These are phyloP conservation scores for Liasis olivaceus DNA, from an alignment of 2,797 vertebrate species.

Conservation along the genomic window DNA sequence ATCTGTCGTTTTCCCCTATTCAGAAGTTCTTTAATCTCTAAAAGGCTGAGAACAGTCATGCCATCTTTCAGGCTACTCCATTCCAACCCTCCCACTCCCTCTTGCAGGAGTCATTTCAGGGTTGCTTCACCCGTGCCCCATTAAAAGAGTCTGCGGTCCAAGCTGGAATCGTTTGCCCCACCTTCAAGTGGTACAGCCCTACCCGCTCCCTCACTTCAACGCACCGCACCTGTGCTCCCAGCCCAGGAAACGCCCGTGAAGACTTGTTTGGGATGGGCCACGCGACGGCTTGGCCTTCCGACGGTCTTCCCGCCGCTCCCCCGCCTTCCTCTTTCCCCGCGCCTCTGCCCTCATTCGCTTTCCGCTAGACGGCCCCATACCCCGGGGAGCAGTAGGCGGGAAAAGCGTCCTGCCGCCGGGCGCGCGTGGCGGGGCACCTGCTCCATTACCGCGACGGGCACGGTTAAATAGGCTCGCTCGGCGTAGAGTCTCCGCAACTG, in stretches of 20 bases:
- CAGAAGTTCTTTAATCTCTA: neutral
- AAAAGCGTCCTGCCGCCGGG: neutral
- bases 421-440: neutral
- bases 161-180: neutral
- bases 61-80: neutral
- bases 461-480: slow-evolving; percentile 6
- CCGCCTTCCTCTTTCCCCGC: neutral
- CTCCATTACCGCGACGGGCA: neutral
- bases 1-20: neutral
- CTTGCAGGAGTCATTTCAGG: neutral
- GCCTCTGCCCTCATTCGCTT: neutral
- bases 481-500: neutral
- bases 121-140: neutral
- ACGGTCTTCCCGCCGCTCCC: neutral
- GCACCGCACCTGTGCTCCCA: neutral
- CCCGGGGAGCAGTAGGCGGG: neutral
- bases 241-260: neutral
- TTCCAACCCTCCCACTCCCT: neutral
- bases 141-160: neutral
- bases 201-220: neutral
- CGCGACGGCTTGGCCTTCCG: neutral
- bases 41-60: neutral
- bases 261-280: neutral
- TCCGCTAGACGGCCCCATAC: neutral
- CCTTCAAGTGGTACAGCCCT: neutral